Conservation (phyloP, 1,140 invertebrate species). For the Drosophila asahinai region DNA sequence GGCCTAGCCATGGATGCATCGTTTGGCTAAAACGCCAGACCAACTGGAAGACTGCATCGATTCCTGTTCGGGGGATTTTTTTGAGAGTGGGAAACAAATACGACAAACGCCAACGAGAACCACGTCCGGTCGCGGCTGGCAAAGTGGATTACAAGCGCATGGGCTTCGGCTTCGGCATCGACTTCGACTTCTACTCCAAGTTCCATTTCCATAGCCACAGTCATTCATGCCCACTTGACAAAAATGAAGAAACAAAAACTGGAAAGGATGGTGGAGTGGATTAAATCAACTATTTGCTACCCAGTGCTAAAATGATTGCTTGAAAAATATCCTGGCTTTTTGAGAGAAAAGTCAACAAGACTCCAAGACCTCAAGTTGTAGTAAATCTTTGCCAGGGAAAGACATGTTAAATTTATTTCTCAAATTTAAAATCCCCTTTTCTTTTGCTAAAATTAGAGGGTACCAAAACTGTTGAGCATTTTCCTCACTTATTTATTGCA, state of each 20-base stretch:
- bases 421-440: no score
- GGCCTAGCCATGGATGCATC: constrained; percentile 11
- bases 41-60: constrained; percentile 14
- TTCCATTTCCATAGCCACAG: constrained; percentile 34
- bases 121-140: constrained; percentile 54
- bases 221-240: constrained; percentile 49
- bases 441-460: neutral
- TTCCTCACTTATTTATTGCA: constrained; percentile 31
- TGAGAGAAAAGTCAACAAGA: no score
- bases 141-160: constrained; percentile 58
- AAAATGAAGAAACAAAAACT: constrained; percentile 8
- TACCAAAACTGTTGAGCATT: neutral
- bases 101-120: constrained; percentile 56
- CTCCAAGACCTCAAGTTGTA: neutral
- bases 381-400: accelerated
- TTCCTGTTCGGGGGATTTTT: constrained; percentile 25
- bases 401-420: neutral
- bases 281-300: neutral
- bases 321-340: no score
- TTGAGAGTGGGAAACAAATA: constrained; percentile 20
- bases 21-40: constrained; percentile 4
- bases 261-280: neutral
- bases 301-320: no score
- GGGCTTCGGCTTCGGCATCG: constrained; percentile 20
- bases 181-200: constrained; percentile 28